Evolutionary conservation across 2,888 invertebrate genomes (phyloP).

Genomic region (Allacma fusca): DNA sequence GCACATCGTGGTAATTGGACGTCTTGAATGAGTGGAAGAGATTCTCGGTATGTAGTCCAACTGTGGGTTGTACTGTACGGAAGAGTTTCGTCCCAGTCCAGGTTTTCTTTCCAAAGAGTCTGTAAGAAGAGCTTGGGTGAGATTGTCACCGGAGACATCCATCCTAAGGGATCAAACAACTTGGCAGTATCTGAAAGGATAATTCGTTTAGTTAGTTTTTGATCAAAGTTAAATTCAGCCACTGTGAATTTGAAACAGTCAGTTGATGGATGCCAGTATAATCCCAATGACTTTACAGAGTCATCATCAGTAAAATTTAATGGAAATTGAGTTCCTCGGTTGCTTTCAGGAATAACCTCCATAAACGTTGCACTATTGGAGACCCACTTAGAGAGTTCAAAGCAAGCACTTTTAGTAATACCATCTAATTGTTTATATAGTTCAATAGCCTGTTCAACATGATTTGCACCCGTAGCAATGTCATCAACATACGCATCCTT

Average conservation of each 20-base stretch:
- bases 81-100: background rate
- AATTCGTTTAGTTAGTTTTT: background rate
- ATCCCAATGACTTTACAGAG: background rate
- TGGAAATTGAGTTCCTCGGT: background rate
- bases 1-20: conserved; percentile 18
- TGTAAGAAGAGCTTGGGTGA: background rate
- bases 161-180: conserved; percentile 10
- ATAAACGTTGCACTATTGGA: background rate
- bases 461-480: conserved; percentile 53
- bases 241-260: conserved; percentile 13
- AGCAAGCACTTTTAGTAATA: background rate
- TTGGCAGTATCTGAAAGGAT: background rate
- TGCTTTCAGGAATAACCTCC: background rate
- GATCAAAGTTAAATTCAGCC: background rate
- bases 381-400: background rate
- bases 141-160: background rate
- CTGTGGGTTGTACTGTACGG: background rate
- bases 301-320: background rate
- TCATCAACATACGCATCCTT: conserved; percentile 62
- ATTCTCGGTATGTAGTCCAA: conserved; percentile 21
- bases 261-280: background rate
- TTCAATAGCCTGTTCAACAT: conserved; percentile 47
- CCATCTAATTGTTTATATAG: background rate
- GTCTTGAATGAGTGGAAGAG: background rate
- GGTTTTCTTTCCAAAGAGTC: background rate